Base-by-base conservation (phyloP, 2,888 invertebrate genomes). In the Erebia epiphron region DNA sequence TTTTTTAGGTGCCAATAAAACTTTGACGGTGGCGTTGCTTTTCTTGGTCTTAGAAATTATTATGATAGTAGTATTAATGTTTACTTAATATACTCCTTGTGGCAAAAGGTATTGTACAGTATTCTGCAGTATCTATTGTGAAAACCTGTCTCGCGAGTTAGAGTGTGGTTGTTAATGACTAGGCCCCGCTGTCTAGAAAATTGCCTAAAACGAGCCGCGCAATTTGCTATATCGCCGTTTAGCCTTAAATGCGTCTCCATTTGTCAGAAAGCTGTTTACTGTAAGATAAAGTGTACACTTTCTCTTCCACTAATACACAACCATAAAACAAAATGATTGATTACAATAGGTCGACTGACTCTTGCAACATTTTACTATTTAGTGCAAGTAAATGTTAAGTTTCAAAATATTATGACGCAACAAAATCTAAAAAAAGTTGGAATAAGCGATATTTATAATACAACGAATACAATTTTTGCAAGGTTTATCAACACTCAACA, bases 281-380 rank as follows among this genome's bases (percentile, higher is more conserved):
- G 64, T 73, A 73, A 76, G 72, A 75, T 72, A 67, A 68, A 52
- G 43, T 68, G 56, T 64, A 67, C 56, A 69, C 65, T 64, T 73
- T 74, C 69, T 71, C 67, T 70, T 68, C 54, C 8, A 21, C 13
- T 41, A 62, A 56, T 26, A 35, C 41, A 43, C 16, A 10, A n/a
- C 9, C 10, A 41, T 41, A 16, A 16, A n/a, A 43, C 41, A 16
- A 60, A 60, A 60, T 60, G 41, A 60, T 60, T 41, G 41, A 60
- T 60, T 16, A 58, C 57, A 58, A 58, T 58, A 60, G 35, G 2
- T 60, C 16, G 41, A 41, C 14, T 3, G 41, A 16, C 8, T 57
- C 26, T 57, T 14, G 21, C 13, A 57, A 26, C 54, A 16, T 54
- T 54, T 54, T 18, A 11, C 54, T 54, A 50, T 50, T 50, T 14